Conservation (phyloP, 2,797 vertebrate species). For the Gila robusta region DNA sequence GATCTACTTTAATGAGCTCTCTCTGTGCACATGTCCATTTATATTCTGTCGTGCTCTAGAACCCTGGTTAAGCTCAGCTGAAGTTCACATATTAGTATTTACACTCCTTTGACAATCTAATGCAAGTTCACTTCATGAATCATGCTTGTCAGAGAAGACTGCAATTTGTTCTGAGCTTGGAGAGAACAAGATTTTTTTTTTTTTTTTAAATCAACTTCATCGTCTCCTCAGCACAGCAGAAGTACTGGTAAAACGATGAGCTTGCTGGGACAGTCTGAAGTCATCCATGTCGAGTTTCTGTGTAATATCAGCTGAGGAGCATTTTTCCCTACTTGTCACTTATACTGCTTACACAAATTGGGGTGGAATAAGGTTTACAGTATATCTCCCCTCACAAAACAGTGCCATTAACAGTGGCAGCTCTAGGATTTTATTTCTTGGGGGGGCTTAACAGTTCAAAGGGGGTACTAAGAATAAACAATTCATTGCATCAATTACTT, state of each 20-base stretch:
- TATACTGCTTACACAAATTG: not conserved
- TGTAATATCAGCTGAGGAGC: not conserved
- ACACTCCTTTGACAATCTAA: slow-evolving; percentile 38
- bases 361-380: not conserved
- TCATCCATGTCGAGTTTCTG: slow-evolving; percentile 2
- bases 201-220: not conserved
- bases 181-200: not conserved
- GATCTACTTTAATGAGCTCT: slow-evolving; percentile 35
- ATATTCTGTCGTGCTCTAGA: not conserved
- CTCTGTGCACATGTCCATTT: slow-evolving; percentile 19
- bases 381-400: not conserved
- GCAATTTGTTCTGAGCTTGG: slow-evolving; percentile 24
- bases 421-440: no score
- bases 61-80: not conserved
- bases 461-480: no score
- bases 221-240: slow-evolving; percentile 1
- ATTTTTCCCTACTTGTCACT: not conserved
- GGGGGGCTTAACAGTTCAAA: no score
- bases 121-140: slow-evolving; percentile 12
- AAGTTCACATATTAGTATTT: slow-evolving; percentile 24
- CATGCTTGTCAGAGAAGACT: slow-evolving; percentile 17
- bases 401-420: no score
- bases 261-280: not conserved
- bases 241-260: not conserved
- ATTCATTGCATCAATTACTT: no score